Evolutionary conservation across 2,888 invertebrate species (phyloP), one percentile per base, ranked within the genome.

Genomic region (Hedychridium roseum): DNA sequence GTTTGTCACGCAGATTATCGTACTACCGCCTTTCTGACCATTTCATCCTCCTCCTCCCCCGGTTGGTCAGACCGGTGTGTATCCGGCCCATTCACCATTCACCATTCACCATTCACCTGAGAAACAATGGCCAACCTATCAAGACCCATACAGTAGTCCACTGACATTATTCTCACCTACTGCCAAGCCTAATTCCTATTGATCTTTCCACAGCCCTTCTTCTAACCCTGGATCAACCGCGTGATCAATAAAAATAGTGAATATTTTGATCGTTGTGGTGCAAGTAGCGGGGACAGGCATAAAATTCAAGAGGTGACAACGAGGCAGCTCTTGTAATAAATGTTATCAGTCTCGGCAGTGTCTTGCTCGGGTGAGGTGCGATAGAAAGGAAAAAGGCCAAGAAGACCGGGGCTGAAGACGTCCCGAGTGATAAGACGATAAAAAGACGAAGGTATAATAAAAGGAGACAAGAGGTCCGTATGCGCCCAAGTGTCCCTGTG

Each of bases 361-460:
- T 57, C 54, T 50, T 50, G 28, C 21, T 20, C 15, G 4, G n/a
- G n/a, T n/a, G 27, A 30, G 23, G 20, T 16, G 34, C 20, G 40
- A 44, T 21, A 43, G 40, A 30, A 21, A 32, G 14, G 35, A 23
- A n/a, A 18, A 26, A n/a, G 34, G 15, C 34, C 26, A 14, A 18
- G 23, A 43, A 15, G 32, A 27, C 5, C 17, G 43, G 41, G 44
- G 42, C 49, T 57, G 57, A 63, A 55, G 60, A 66, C 68, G 63
- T 68, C 64, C 53, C 50, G 50, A 54, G 45, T 63, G 68, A 68
- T 68, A 68, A 68, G 68, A 50, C 58, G 68, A 68, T 68, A 68
- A 68, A 66, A 59, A 58, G 67, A 60, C n/a, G 55, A 55, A 52
- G 60, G 54, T 50, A 54, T 58, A 58, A 64, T n/a, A n/a, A 64